phyloP scores from a whole-genome alignment of 2,888 invertebrate species.

The Leucophenga maculata region DNA sequence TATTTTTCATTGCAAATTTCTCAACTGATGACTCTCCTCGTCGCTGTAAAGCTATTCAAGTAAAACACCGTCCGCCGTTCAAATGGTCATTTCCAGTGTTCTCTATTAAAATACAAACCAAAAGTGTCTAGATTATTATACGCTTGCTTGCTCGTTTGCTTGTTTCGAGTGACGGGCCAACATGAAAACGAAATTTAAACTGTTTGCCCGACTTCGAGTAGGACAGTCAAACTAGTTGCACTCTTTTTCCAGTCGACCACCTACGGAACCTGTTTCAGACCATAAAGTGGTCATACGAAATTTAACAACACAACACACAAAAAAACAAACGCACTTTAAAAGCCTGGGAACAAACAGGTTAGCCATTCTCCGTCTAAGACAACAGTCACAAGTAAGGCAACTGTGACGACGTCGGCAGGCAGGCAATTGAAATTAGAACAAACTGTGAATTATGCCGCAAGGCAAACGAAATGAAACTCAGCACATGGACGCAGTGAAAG shows the following conservation, averaged over 20 bases:
- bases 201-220: constrained; percentile 9
- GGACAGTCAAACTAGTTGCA: not conserved
- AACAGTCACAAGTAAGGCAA: not conserved
- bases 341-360: constrained; percentile 25
- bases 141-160: not conserved
- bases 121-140: not conserved
- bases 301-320: not conserved
- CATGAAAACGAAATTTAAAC: constrained; percentile 24
- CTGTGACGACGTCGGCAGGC: not conserved
- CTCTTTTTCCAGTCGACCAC: constrained; percentile 1
- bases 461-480: not conserved
- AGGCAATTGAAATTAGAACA: constrained; percentile 58
- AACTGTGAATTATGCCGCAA: constrained; percentile 48
- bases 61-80: constrained; percentile 1
- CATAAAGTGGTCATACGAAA: constrained; percentile 11
- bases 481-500: not conserved
- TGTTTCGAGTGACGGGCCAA: not conserved
- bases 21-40: not conserved
- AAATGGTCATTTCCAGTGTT: not conserved
- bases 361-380: too few relatives aligned
- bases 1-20: not conserved
- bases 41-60: not conserved
- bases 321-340: not conserved
- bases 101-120: too few relatives aligned
- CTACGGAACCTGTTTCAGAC: constrained; percentile 18